phyloP scores from a whole-genome alignment of 2,888 invertebrate species.

The Mimachlamys varia region DNA sequence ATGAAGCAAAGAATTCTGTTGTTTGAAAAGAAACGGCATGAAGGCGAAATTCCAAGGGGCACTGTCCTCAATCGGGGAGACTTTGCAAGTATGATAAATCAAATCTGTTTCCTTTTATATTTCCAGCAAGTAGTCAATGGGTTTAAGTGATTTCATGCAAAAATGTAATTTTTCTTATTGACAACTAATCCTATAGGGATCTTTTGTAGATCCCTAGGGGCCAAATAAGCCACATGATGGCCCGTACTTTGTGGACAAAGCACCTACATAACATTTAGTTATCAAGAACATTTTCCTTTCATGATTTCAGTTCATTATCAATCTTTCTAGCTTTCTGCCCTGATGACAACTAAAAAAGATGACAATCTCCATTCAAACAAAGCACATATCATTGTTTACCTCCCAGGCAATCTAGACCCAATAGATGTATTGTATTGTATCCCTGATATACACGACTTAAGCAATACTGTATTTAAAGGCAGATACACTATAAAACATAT shows the following conservation, averaged over 20 bases:
- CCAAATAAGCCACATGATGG: background rate
- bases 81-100: too few species aligned
- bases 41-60: too few species aligned
- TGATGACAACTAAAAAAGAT: conserved; percentile 5
- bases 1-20: too few species aligned
- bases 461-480: background rate
- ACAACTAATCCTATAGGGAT: background rate
- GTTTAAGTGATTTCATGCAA: background rate
- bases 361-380: background rate
- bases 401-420: background rate
- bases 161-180: background rate
- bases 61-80: too few species aligned
- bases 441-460: background rate
- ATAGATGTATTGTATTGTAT: background rate
- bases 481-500: background rate
- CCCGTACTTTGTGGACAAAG: background rate
- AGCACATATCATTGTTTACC: conserved; percentile 22
- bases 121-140: background rate
- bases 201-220: background rate
- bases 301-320: background rate
- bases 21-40: too few species aligned
- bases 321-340: background rate
- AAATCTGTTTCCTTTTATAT: background rate
- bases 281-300: background rate
- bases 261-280: background rate